Conservation (phyloP, 2,888 invertebrate species). For the Volucella zonaria region DNA sequence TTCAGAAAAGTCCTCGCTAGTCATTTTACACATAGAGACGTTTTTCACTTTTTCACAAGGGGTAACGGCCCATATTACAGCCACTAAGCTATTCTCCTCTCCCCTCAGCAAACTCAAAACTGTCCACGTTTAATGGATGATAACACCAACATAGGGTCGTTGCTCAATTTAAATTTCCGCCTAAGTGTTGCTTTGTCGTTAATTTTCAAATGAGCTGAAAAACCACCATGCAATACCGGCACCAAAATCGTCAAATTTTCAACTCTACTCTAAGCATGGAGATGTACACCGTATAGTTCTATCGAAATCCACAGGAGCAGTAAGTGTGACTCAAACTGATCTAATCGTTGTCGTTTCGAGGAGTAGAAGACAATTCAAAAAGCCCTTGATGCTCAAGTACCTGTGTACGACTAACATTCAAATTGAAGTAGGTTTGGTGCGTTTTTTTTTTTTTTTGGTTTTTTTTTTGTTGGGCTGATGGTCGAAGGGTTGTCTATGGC, state of each 20-base stretch:
- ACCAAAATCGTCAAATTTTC: constrained; percentile 46
- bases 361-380: constrained; percentile 63
- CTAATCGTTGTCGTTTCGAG: constrained; percentile 66
- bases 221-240: constrained; percentile 55
- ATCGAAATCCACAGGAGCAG: constrained; percentile 43
- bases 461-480: constrained; percentile 17
- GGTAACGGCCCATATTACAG: constrained; percentile 63
- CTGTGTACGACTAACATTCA: constrained; percentile 60
- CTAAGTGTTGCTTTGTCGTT: constrained; percentile 66
- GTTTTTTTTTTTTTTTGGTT: constrained; percentile 8
- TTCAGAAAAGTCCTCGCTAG: constrained; percentile 41
- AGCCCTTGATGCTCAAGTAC: constrained; percentile 70
- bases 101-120: constrained; percentile 48
- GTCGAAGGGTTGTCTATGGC: constrained; percentile 74
- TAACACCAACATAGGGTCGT: constrained; percentile 56
- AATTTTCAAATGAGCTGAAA: constrained; percentile 72
- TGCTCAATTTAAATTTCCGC: constrained; percentile 66
- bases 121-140: constrained; percentile 67
- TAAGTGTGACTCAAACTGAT: constrained; percentile 68
- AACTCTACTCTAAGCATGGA: not conserved
- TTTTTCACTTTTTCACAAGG: constrained; percentile 59
- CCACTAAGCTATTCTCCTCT: constrained; percentile 62
- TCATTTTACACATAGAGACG: constrained; percentile 30
- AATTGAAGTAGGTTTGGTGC: constrained; percentile 52
- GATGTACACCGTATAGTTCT: no score